Percentiles rank a stretch among this genome's conserved stretches.
Evolutionary conservation across 2,888 invertebrate genomes (phyloP).

Genomic region (Apodemia hepburni): DNA sequence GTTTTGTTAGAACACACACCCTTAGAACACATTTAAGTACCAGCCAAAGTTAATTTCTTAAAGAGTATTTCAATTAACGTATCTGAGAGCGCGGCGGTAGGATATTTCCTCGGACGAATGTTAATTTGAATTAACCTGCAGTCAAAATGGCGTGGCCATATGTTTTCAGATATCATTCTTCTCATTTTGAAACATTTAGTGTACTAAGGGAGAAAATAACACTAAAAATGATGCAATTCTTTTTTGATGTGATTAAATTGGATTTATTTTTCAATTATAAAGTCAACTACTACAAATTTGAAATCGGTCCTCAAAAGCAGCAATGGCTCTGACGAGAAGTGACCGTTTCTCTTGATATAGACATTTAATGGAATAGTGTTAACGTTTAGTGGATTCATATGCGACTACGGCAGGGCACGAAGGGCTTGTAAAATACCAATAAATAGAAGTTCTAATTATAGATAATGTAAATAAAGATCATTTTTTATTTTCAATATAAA

Average conservation of each 20-base stretch:
- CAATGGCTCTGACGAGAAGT: not conserved
- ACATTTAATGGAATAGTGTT: not conserved
- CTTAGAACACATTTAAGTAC: no score
- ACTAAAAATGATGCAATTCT: not conserved
- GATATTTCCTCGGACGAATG: no score
- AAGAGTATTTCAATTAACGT: no score
- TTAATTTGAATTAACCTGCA: no score
- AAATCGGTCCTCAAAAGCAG: not conserved
- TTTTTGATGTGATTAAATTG: not conserved
- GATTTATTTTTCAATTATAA: not conserved
- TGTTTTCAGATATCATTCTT: no score
- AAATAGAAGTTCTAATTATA: constrained; percentile 28
- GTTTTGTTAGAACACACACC: no score
- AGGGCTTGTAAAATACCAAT: constrained; percentile 25
- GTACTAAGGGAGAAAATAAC: no score
- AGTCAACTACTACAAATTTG: not conserved
- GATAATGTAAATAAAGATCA: constrained; percentile 38
- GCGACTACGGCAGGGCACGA: constrained; percentile 8
- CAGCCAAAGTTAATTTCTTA: no score
- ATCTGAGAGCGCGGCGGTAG: no score
- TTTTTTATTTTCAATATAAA: constrained; percentile 28
- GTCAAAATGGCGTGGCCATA: no score
- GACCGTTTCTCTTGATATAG: not conserved
- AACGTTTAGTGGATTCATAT: not conserved
- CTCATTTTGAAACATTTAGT: no score